Evolutionary conservation across 2,888 invertebrate species (phyloP).

Genomic region (Cantharis rustica): DNA sequence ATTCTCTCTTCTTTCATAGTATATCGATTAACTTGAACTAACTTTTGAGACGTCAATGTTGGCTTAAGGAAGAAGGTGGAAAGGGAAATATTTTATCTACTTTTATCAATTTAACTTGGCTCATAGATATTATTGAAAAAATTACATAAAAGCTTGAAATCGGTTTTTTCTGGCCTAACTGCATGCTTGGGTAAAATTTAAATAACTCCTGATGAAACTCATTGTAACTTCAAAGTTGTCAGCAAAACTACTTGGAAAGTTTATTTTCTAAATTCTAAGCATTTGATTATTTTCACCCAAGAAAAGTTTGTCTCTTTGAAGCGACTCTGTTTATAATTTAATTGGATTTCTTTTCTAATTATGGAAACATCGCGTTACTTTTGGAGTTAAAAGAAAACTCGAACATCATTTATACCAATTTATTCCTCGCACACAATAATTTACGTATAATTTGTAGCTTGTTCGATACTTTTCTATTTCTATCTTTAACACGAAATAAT

Average conservation of each 20-base stretch:
- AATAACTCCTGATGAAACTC: background rate
- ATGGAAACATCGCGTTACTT: background rate
- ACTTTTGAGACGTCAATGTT: too few relatives aligned
- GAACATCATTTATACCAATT: background rate
- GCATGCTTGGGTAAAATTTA: too few relatives aligned
- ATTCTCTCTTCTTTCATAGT: too few relatives aligned
- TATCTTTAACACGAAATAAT: background rate
- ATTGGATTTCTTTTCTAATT: background rate
- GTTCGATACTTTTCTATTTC: background rate
- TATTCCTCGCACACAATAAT: background rate
- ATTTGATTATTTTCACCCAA: background rate
- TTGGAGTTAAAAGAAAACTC: background rate
- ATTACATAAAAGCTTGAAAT: too few relatives aligned
- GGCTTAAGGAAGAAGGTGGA: too few relatives aligned
- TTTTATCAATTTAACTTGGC: too few relatives aligned
- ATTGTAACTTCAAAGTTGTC: background rate
- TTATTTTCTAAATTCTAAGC: background rate
- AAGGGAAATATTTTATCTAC: too few relatives aligned
- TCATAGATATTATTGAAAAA: too few relatives aligned
- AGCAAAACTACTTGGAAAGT: background rate
- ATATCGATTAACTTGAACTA: too few relatives aligned
- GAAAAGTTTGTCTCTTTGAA: background rate
- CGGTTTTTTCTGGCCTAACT: too few relatives aligned
- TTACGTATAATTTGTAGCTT: background rate
- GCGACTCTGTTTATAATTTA: background rate